phyloP scores from a whole-genome alignment of 2,113 vertebrate species.

The Taurulus bubalis region DNA sequence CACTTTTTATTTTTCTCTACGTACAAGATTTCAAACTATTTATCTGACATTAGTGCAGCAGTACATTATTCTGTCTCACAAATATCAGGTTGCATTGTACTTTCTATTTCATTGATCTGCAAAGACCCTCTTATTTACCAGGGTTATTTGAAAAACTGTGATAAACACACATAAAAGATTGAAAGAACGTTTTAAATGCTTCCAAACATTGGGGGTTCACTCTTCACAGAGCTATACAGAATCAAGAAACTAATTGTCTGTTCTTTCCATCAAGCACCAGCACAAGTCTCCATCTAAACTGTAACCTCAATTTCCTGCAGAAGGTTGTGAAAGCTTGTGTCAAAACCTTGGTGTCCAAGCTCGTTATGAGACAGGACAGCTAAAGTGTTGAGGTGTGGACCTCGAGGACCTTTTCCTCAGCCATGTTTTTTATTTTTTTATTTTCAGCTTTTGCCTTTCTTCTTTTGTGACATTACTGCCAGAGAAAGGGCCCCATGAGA shows the following conservation, averaged over 20 bases:
- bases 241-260: slow-evolving; percentile 38
- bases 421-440: slow-evolving; percentile 23
- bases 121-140: slow-evolving; percentile 4
- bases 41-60: neutral
- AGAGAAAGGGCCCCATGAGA: slow-evolving; percentile 53
- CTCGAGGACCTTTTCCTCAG: slow-evolving; percentile 64
- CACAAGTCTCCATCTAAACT: slow-evolving; percentile 55
- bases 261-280: slow-evolving; percentile 54
- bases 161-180: slow-evolving; percentile 8
- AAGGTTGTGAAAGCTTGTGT: slow-evolving; percentile 68
- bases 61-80: neutral
- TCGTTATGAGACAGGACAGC: slow-evolving; percentile 68
- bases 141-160: neutral
- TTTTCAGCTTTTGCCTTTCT: slow-evolving; percentile 57
- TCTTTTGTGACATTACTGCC: slow-evolving; percentile 68
- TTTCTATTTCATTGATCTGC: slow-evolving; percentile 9
- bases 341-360: slow-evolving; percentile 56
- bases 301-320: slow-evolving; percentile 62
- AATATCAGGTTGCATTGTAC: neutral
- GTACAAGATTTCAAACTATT: slow-evolving; percentile 3
- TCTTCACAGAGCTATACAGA: slow-evolving; percentile 11
- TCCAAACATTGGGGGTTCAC: slow-evolving; percentile 13
- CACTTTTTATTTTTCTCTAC: slow-evolving; percentile 6
- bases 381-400: slow-evolving; percentile 58
- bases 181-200: slow-evolving; percentile 13